Conservation (phyloP, 1,140 invertebrate genomes). For the Drosophila hydei region DNA sequence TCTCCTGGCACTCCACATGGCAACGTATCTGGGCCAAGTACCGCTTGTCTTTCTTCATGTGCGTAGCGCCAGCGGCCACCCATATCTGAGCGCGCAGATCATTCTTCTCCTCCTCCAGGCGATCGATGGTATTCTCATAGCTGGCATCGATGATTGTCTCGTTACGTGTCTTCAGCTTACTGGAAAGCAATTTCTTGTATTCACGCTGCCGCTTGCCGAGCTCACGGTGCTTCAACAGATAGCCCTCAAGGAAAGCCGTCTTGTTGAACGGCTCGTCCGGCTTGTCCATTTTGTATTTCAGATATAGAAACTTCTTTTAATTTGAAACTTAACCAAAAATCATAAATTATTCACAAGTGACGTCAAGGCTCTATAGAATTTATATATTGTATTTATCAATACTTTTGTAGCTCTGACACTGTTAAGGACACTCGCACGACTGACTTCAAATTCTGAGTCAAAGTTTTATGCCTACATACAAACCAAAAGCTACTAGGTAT, state of each 20-base stretch:
- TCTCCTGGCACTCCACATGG: conserved; percentile 75
- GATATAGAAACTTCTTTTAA: conserved; percentile 10
- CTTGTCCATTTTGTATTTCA: conserved; percentile 43
- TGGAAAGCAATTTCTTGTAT: conserved; percentile 74
- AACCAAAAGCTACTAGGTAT: conserved; percentile 5
- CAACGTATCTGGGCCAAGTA: conserved; percentile 57
- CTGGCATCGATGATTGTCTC: conserved; percentile 76
- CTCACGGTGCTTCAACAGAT: conserved; percentile 70
- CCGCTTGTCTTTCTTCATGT: conserved; percentile 47
- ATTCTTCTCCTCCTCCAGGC: conserved; percentile 68
- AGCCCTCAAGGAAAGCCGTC: conserved; percentile 61
- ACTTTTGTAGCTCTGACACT: conserved; percentile 8
- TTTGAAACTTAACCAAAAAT: conserved; percentile 28
- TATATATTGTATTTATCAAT: background rate
- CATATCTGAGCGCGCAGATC: conserved; percentile 77
- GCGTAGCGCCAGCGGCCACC: conserved; percentile 70
- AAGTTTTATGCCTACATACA: background rate
- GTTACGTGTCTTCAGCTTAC: conserved; percentile 67
- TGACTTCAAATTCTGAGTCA: background rate
- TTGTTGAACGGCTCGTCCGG: conserved; percentile 51
- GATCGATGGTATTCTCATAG: conserved; percentile 75
- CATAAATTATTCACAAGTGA: background rate
- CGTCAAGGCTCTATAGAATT: background rate
- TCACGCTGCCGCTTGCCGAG: conserved; percentile 73
- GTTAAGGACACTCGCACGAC: background rate